Evolutionary conservation across 92 coral and sea anemone species (phyloP).

Genomic region (Palythoa grandis): DNA sequence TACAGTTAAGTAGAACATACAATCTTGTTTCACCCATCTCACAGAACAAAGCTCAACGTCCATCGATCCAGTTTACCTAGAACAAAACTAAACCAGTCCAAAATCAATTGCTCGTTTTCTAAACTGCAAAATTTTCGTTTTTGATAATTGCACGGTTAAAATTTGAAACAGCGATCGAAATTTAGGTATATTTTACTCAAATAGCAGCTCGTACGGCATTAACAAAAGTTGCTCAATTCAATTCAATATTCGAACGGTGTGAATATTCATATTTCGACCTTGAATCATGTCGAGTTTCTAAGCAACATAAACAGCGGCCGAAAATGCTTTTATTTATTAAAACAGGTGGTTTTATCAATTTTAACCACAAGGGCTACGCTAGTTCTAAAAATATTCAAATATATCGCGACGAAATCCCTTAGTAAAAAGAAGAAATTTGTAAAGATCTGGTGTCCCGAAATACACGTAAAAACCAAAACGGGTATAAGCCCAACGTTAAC

Average conservation of each 20-base stretch:
- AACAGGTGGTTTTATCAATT: slow-evolving; percentile 25
- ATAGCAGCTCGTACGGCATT: background rate
- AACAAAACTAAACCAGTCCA: background rate
- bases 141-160: background rate
- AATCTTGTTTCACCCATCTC: no score
- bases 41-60: no score
- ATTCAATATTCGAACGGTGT: background rate
- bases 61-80: no score
- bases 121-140: background rate
- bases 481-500: background rate
- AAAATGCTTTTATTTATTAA: slow-evolving; percentile 22
- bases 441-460: background rate
- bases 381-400: slow-evolving; percentile 34
- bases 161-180: background rate
- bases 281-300: background rate
- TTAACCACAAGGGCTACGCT: slow-evolving; percentile 24
- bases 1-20: no score
- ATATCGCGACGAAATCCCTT: background rate
- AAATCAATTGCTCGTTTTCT: background rate
- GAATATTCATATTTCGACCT: slow-evolving; percentile 3
- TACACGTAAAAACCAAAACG: background rate
- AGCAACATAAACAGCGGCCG: slow-evolving; percentile 21
- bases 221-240: background rate
- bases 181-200: background rate
- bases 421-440: background rate